These are phyloP conservation scores for Caenorhabditis tropicalis DNA, from an alignment of 1,140 invertebrate species.

Conservation along the genomic window DNA sequence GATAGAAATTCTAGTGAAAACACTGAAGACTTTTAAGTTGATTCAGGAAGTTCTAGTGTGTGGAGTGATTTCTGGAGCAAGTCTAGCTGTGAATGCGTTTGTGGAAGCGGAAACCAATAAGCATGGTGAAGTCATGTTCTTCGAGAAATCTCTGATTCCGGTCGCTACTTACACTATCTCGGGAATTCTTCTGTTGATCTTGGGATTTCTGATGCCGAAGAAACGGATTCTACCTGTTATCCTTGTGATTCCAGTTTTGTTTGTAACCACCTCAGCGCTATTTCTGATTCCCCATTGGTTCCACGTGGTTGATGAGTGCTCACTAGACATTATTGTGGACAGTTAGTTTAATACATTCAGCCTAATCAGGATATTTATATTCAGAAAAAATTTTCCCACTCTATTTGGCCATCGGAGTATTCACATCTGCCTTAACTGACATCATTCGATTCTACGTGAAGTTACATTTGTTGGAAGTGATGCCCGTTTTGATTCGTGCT, in stretches of 20 bases:
- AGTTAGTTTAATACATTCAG: neutral
- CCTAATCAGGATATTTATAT: neutral
- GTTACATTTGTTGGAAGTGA: constrained; percentile 9
- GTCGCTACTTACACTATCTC: neutral
- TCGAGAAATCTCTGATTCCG: constrained; percentile 6
- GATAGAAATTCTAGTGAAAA: neutral
- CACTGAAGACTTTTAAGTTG: neutral
- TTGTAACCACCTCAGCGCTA: neutral
- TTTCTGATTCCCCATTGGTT: neutral
- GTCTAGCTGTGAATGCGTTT: neutral
- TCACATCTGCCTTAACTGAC: neutral
- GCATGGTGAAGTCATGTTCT: constrained; percentile 1
- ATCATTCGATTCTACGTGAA: constrained; percentile 8
- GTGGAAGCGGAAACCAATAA: neutral
- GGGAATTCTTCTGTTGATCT: neutral
- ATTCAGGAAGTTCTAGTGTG: constrained; percentile 10
- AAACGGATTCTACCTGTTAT: neutral
- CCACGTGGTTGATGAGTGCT: neutral
- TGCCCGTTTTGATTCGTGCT: neutral
- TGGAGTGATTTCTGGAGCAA: neutral
- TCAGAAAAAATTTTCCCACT: neutral
- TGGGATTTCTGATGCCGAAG: neutral
- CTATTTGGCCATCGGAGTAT: neutral
- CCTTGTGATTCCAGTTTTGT: neutral
- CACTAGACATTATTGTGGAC: neutral